A percentile compares a stretch with the other conserved stretches of the same genome.
Conservation (phyloP, 2,797 vertebrate species). For the Mus minutoides region DNA sequence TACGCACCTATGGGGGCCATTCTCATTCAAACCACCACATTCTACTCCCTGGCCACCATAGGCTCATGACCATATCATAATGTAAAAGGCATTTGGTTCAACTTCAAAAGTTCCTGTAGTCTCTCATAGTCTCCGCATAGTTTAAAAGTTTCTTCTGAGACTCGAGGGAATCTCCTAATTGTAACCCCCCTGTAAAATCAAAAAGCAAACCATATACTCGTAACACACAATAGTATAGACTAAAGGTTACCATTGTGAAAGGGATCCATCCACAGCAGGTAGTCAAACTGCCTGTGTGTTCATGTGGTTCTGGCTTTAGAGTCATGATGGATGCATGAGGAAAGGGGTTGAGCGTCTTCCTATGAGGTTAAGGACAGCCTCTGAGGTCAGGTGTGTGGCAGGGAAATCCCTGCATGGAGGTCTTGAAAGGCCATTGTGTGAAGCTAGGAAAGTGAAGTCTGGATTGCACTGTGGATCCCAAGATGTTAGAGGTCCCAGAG, state of each 20-base stretch:
- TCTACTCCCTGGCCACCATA: not conserved
- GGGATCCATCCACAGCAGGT: not conserved
- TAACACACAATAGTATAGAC: not conserved
- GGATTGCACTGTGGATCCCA: not conserved
- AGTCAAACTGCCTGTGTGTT: not conserved
- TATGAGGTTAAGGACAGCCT: not conserved
- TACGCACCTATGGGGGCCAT: not conserved
- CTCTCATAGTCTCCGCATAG: not conserved
- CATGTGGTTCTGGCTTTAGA: not conserved
- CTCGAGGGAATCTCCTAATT: not conserved
- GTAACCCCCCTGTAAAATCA: not conserved
- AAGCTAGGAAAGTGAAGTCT: not conserved
- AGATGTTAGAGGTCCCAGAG: not conserved
- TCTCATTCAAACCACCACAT: not conserved
- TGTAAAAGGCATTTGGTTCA: not conserved
- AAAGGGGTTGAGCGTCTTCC: not conserved
- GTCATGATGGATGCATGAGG: too few relatives aligned
- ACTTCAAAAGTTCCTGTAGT: not conserved
- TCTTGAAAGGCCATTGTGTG: not conserved
- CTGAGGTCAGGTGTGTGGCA: not conserved
- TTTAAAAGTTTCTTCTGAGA: not conserved
- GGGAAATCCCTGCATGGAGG: too few relatives aligned
- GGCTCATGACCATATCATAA: not conserved
- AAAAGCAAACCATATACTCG: not conserved
- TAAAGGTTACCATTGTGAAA: not conserved